Conservation (phyloP, 2,797 vertebrate genomes). For the Pelochelys cantorii region DNA sequence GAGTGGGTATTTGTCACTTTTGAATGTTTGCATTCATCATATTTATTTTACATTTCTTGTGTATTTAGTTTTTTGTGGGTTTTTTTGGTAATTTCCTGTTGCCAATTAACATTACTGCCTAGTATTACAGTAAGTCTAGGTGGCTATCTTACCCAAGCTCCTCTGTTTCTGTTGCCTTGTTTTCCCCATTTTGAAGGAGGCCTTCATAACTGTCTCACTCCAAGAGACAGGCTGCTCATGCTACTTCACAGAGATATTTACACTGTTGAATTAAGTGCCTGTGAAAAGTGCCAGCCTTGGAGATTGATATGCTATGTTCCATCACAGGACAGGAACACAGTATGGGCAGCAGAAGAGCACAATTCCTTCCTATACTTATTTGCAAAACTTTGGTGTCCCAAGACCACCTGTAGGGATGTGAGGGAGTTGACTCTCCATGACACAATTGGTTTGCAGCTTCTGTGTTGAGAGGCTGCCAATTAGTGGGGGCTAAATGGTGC, state of each 20-base stretch:
- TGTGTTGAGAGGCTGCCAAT: accelerated
- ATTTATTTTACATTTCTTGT: not conserved
- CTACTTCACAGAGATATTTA: not conserved
- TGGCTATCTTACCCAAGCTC: constrained; percentile 27
- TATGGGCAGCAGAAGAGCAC: not conserved
- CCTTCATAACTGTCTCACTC: not conserved
- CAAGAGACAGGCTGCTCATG: not conserved
- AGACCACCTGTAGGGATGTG: not conserved
- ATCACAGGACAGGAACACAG: not conserved
- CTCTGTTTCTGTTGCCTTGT: constrained; percentile 1
- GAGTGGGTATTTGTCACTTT: constrained; percentile 14
- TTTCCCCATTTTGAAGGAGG: not conserved
- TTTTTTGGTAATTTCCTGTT: constrained; percentile 33
- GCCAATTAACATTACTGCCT: not conserved
- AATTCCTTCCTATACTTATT: not conserved
- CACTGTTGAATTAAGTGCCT: not conserved
- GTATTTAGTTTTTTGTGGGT: constrained; percentile 3
- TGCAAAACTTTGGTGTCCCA: not conserved
- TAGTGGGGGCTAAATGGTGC: not conserved
- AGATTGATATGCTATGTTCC: not conserved
- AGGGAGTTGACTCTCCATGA: not conserved
- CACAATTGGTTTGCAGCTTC: not conserved
- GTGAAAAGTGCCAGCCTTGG: not conserved
- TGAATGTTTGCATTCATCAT: constrained; percentile 34
- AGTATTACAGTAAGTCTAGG: not conserved